These are phyloP conservation scores for Rhabdornis inornatus DNA, from an alignment of 2,113 vertebrate genomes.

Conservation along the genomic window DNA sequence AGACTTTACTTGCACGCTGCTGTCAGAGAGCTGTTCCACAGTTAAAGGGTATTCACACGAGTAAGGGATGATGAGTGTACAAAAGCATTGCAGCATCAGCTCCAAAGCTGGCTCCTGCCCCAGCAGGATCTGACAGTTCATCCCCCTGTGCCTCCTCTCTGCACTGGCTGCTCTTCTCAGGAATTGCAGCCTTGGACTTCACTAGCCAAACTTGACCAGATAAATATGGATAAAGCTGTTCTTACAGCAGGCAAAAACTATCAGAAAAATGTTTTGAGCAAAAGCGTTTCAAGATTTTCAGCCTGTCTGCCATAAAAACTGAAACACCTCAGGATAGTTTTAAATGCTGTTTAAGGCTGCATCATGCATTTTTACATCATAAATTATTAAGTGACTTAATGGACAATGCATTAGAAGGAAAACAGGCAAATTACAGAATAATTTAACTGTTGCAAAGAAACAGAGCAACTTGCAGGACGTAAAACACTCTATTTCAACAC, in stretches of 20 bases:
- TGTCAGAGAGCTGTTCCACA: neutral
- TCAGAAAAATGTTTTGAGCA: slow-evolving; percentile 30
- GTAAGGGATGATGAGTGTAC: neutral
- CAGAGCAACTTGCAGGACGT: slow-evolving; percentile 78
- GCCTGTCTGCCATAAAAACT: neutral
- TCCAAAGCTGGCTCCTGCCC: neutral
- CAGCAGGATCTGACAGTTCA: neutral
- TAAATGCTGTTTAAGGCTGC: slow-evolving; percentile 67
- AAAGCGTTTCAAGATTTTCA: slow-evolving; percentile 11
- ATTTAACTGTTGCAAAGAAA: slow-evolving; percentile 81
- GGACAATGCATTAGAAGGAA: slow-evolving; percentile 81
- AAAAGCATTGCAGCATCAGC: neutral
- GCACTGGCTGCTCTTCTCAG: neutral
- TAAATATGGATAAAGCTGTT: neutral
- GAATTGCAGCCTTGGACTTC: neutral
- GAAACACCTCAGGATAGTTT: slow-evolving; percentile 52
- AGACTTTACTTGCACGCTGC: neutral
- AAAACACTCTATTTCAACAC: slow-evolving; percentile 82
- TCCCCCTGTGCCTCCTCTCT: neutral
- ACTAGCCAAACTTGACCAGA: neutral
- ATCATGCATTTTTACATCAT: slow-evolving; percentile 70
- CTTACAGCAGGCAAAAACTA: neutral
- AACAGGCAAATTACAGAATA: slow-evolving; percentile 83
- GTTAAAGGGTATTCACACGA: neutral
- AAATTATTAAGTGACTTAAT: slow-evolving; percentile 82